phyloP scores from a whole-genome alignment of 2,797 vertebrate genomes.

The Vultur gryphus region DNA sequence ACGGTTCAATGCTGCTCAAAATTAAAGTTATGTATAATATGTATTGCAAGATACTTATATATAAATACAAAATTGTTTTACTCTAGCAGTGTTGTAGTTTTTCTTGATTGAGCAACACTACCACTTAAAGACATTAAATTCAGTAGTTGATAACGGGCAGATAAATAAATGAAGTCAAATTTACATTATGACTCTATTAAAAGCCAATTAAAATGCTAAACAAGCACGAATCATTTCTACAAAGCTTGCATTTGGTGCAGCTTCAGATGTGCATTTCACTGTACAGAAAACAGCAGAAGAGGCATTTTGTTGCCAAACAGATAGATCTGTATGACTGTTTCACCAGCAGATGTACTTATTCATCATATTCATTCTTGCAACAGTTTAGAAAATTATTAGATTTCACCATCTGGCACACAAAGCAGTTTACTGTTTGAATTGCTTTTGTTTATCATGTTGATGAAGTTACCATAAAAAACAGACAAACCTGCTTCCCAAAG shows the following conservation, averaged over 20 bases:
- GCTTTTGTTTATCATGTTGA: conserved; percentile 44
- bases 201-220: conserved; percentile 56
- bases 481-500: not conserved
- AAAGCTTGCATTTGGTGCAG: not conserved
- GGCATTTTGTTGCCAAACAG: conserved; percentile 28
- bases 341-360: conserved; percentile 62
- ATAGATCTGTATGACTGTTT: conserved; percentile 25
- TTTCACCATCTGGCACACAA: conserved; percentile 55
- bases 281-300: conserved; percentile 17
- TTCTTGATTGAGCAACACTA: not conserved
- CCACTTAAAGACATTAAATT: conserved; percentile 13
- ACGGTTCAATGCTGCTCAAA: not conserved
- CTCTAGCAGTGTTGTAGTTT: not conserved
- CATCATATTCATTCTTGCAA: conserved; percentile 40
- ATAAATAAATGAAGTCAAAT: conserved; percentile 28
- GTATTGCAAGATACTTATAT: not conserved
- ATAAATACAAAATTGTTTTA: not conserved
- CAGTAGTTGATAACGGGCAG: not conserved
- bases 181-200: conserved; percentile 1
- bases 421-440: conserved; percentile 41
- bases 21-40: not conserved
- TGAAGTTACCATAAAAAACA: conserved; percentile 6
- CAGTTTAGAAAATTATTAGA: conserved; percentile 55
- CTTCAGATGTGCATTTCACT: conserved; percentile 41
- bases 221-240: not conserved